Evolutionary conservation across 35 echinoderm and acorn worm species (phyloP), one percentile per base, ranked within the genome.

Genomic region (Anneissia japonica): DNA sequence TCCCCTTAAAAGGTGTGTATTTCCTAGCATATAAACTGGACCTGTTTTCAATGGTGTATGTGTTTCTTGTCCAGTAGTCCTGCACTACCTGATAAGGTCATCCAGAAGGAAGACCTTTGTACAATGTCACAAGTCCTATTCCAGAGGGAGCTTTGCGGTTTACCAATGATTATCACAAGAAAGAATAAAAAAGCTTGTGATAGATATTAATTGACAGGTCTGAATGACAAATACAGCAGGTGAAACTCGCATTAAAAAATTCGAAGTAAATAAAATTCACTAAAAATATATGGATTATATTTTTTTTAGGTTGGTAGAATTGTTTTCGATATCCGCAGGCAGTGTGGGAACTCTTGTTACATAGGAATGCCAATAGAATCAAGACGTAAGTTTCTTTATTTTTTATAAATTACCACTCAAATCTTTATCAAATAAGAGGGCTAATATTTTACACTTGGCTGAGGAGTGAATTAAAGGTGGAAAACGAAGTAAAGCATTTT

Each of bases 281-380:
- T n/a, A n/a, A n/a, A n/a, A n/a, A n/a, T n/a, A n/a, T n/a, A n/a
- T n/a, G n/a, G n/a, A n/a, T 86, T 1, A 51, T 82, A 74, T 77
- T 37, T 79, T 46, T 29, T 81, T 31, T 82, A 98, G 95, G 85
- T 98, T 91, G 95, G 95, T 10, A 91, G 89, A 89, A 91, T 98
- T 83, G 88, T 89, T 36, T 98, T 93, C 87, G 95, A 98, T 89
- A 76, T 89, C 19, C 88, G 86, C 76, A 88, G 87, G 73, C 14
- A 39, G 19, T 98, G 95, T 86, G 85, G 84, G 9, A 76, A 76
- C 14, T 92, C 88, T 16, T 98, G 95, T 81, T 98, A 98, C 55
- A 92, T 98, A 84, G 95, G 95, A 26, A 75, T 98, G 34, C 92
- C 92, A 76, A 81, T 90, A 37, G 75, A 85, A 38, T 89, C 94